Evolutionary conservation across 2,888 invertebrate species (phyloP), one percentile per base, ranked within the genome.

Genomic region (Erpobdella octoculata): DNA sequence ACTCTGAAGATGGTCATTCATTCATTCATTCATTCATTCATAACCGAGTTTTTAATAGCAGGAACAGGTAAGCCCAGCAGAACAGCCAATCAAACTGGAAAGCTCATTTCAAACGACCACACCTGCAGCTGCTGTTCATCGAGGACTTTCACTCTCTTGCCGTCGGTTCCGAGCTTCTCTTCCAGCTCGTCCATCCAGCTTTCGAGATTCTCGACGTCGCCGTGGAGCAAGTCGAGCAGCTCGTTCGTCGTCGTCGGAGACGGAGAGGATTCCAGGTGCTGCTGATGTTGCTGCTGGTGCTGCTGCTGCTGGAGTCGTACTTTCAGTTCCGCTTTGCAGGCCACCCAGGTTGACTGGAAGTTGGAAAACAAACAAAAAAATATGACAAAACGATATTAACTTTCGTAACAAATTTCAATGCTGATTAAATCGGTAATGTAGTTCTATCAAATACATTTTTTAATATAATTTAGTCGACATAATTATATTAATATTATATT

Each of bases 271-370:
- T 18, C 21, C 59, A 28, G 12, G 59, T 33, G 21, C 31, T 1
- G 28, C n/a, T 31, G 31, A n/a, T 4, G 8, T 8, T 62, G 33
- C 12, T 33, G 35, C 35, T 62, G 62, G 28, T 62, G 61, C 25
- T 61, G 61, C 28, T 61, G 62, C 9, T 62, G 62, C 62, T 62
- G 62, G 31, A 62, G 62, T 62, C 31, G 21, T 35, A 31, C 1
- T 35, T 62, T 62, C 62, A 62, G 62, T 31, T 62, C 62, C 5
- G 62, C 28, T 31, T 62, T 62, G 33, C 31, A 31, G 35, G 31
- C 35, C 2, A 62, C 35, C 62, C 62, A 62, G 8, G n/a, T n/a
- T n/a, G 62, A 62, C 62, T 62, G 31, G 8, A 35, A 35, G 28
- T 6, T 48, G 4, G 48, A 3, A 48, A 3, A 12, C 4, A 5